Evolutionary conservation across 2,888 invertebrate genomes (phyloP).

Genomic region (Dyspetes luteomarginatus): DNA sequence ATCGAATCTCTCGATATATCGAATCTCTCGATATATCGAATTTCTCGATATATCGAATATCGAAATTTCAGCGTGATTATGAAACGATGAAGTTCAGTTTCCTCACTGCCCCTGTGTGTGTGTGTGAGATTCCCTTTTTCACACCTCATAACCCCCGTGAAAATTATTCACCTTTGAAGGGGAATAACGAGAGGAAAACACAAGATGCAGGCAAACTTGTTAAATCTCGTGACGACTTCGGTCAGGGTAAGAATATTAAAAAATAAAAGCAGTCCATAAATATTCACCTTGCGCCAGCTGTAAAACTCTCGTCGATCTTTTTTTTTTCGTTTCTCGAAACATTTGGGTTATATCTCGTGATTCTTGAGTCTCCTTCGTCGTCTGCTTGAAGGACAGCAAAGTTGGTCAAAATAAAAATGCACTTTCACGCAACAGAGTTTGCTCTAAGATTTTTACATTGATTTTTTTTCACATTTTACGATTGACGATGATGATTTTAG

Average conservation of each 20-base stretch:
- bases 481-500: neutral
- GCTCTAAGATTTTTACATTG: no score
- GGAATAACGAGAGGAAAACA: conserved; percentile 32
- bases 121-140: conserved; percentile 40
- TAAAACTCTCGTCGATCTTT: neutral
- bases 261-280: neutral
- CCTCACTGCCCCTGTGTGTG: conserved; percentile 28
- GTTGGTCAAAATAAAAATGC: conserved; percentile 13
- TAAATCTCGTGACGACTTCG: conserved; percentile 83
- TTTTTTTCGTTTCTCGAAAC: conserved; percentile 21
- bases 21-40: conserved; percentile 50
- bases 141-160: conserved; percentile 57
- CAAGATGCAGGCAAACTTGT: conserved; percentile 84
- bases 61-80: no score
- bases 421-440: neutral
- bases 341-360: conserved; percentile 22
- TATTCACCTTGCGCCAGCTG: conserved; percentile 2
- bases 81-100: conserved; percentile 61
- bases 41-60: no score
- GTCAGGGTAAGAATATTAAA: conserved; percentile 82
- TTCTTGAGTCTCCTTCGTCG: conserved; percentile 67
- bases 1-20: conserved; percentile 51
- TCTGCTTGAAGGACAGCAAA: conserved; percentile 70
- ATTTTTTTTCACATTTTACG: neutral
- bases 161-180: conserved; percentile 45